phyloP scores from a whole-genome alignment of 2,797 vertebrate species.

The Ceyx erithaca region DNA sequence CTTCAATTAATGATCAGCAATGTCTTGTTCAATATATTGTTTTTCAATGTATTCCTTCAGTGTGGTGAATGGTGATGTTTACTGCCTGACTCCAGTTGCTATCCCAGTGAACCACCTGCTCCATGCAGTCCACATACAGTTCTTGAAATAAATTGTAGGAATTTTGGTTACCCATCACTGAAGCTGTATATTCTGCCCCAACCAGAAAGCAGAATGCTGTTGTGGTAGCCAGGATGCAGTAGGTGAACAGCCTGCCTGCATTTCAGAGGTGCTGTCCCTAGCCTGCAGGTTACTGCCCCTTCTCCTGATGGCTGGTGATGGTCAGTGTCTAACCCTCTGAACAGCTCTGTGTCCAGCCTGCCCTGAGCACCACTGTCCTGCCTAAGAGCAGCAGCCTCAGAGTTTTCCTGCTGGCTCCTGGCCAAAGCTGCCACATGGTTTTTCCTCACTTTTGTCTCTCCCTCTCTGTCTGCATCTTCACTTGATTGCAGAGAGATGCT shows the following conservation, averaged over 20 bases:
- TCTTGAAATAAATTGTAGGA: background rate
- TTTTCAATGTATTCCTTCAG: background rate
- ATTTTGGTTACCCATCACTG: background rate
- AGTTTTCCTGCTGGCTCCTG: conserved; percentile 43
- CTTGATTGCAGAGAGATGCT: conserved; percentile 66
- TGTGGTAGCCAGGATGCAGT: background rate
- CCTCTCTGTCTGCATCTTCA: conserved; percentile 32
- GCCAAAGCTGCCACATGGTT: conserved; percentile 19
- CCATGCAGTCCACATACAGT: background rate
- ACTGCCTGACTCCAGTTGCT: background rate
- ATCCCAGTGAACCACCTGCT: background rate
- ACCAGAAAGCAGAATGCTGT: background rate
- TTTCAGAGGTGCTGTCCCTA: background rate
- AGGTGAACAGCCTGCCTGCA: background rate
- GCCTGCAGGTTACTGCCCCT: background rate
- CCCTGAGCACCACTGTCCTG: background rate
- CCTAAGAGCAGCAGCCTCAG: background rate
- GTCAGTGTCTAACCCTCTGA: conserved; percentile 43
- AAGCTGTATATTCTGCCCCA: background rate
- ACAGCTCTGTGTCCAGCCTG: background rate
- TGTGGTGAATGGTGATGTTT: background rate
- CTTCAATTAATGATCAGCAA: background rate
- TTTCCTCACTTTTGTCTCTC: background rate
- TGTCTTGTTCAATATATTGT: background rate
- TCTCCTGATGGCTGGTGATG: background rate